Conservation (phyloP, 2,797 vertebrate genomes). For the Xenentodon cancila region DNA sequence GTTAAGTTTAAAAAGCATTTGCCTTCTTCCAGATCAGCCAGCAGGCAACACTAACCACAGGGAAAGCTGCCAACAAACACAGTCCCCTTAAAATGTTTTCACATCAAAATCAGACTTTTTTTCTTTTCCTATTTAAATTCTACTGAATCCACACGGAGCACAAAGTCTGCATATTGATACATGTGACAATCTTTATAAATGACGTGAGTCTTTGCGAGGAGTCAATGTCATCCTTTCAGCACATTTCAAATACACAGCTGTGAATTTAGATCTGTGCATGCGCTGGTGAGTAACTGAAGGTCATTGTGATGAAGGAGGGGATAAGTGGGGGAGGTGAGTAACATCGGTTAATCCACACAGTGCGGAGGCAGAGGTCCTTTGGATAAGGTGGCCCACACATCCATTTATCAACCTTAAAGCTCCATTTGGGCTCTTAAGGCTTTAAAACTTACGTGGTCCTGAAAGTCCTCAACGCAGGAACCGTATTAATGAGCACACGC, state of each 20-base stretch:
- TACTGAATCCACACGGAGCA: constrained; percentile 51
- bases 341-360: constrained; percentile 51
- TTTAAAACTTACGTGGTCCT: constrained; percentile 20
- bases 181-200: constrained; percentile 43
- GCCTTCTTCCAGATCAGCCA: constrained; percentile 17
- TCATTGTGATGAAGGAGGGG: constrained; percentile 16
- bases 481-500: constrained; percentile 29
- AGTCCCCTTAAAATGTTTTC: constrained; percentile 40
- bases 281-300: constrained; percentile 43
- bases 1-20: constrained; percentile 40
- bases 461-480: constrained; percentile 28
- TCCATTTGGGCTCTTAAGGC: constrained; percentile 12
- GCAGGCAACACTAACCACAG: constrained; percentile 32
- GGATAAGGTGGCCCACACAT: constrained; percentile 24
- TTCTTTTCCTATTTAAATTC: constrained; percentile 20
- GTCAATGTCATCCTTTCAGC: constrained; percentile 18
- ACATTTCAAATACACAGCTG: constrained; percentile 26
- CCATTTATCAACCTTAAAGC: constrained; percentile 40
- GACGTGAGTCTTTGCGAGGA: constrained; percentile 17
- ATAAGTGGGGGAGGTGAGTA: neutral
- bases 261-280: constrained; percentile 52
- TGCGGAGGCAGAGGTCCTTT: constrained; percentile 1
- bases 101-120: constrained; percentile 46
- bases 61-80: constrained; percentile 19
- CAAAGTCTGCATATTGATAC: constrained; percentile 55